Conservation (phyloP, 2,888 invertebrate genomes). For the Cantharis nigra region DNA sequence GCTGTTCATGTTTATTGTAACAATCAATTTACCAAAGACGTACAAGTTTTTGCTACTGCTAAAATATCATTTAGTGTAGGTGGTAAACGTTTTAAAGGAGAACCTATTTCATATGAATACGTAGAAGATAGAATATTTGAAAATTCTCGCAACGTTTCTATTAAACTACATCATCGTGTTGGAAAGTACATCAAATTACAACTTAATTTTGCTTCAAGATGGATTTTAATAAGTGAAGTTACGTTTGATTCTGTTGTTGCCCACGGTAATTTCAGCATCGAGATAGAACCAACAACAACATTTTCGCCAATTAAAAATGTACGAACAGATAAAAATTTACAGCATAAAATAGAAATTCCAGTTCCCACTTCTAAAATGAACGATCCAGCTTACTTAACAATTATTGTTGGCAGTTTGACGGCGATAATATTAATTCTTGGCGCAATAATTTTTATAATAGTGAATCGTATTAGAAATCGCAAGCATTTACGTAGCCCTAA, state of each 20-base stretch:
- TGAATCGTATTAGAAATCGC: conserved; percentile 71
- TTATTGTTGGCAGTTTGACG: conserved; percentile 76
- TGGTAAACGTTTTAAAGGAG: conserved; percentile 71
- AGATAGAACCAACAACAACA: conserved; percentile 63
- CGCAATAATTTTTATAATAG: conserved; percentile 72
- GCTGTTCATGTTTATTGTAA: conserved; percentile 81
- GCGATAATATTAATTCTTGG: conserved; percentile 74
- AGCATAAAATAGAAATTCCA: conserved; percentile 62
- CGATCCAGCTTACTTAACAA: conserved; percentile 75
- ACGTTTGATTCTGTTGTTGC: conserved; percentile 81
- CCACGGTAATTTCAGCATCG: conserved; percentile 75
- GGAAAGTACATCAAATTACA: conserved; percentile 80
- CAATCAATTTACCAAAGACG: conserved; percentile 84
- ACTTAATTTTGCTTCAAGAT: conserved; percentile 78
- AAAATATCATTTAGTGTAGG: conserved; percentile 81
- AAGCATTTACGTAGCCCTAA: conserved; percentile 76
- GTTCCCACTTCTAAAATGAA: conserved; percentile 70
- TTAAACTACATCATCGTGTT: conserved; percentile 80
- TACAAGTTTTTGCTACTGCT: conserved; percentile 81
- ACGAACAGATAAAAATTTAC: conserved; percentile 56
- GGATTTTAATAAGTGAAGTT: conserved; percentile 91
- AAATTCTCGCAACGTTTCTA: conserved; percentile 77
- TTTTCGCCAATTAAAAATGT: conserved; percentile 58
- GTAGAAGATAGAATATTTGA: conserved; percentile 81
- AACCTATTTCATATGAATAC: conserved; percentile 74